Base-by-base conservation (phyloP, 2,797 vertebrate genomes). In the Myoxocephalus aenaeus region DNA sequence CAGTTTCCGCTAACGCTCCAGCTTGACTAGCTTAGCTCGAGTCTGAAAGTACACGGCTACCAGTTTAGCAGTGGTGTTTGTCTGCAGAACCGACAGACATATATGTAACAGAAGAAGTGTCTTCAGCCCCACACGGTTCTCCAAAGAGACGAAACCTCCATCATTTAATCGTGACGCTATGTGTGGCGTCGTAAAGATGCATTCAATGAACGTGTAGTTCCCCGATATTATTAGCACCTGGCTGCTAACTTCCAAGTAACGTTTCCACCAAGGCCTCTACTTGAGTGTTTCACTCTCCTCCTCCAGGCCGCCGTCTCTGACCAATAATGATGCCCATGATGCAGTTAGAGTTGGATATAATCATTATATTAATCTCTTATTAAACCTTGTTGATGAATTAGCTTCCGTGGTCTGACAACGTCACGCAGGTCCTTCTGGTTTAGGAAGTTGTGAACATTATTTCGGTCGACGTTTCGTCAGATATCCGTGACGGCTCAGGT, bases 41-140 rank as follows among this genome's bases (percentile, higher is more conserved):
- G 42, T n/a, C 36, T 62, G 27, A 64, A 77, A 69, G 34, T 70
- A 34, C 66, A 65, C 40, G 42, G 86, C 87, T 92, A 82, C 25
- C 51, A 65, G 54, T 79, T 70, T 92, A 92, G 89, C 92, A 73
- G 53, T 51, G 74, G 71, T 84, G 63, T 77, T 10, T 57, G 75
- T 50, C 64, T 63, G 20, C 46, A 58, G 14, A 34, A 51, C 66
- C 44, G 3, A 20, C 29, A 1, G 63, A 78, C 69, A 54, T 83
- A 51, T 34, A 3, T 42, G 40, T 5, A 42, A 13, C 40, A 15
- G 3, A 5, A 7, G 17, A 53, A 17, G 10, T 27, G 14, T 22
- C 66, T 11, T 0, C 0, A 40, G 22, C 36, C 27, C 0, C 10
- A 25, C 42, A 5, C 3, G 7, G 17, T 13, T 27, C n/a, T 3